Percentiles rank a stretch among this genome's conserved stretches.
Conservation (phyloP, 2,888 invertebrate genomes). For the Philereme transversata region DNA sequence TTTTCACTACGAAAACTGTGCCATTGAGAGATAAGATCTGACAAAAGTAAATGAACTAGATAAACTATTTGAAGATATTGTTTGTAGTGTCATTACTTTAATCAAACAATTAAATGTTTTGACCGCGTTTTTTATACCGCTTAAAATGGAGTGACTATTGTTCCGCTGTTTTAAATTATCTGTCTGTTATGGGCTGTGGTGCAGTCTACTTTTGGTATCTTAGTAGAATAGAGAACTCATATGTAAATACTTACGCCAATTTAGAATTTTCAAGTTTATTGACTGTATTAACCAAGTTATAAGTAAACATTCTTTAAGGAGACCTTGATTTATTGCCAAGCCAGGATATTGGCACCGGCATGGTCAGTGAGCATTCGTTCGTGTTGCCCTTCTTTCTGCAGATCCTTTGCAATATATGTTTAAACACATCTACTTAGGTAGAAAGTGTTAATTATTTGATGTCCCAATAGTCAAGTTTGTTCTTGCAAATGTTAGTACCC, state of each 20-base stretch:
- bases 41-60: constrained; percentile 19
- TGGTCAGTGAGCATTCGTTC: constrained; percentile 17
- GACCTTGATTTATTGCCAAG: constrained; percentile 9
- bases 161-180: constrained; percentile 2
- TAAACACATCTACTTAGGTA: neutral
- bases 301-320: neutral
- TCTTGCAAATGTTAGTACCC: no score
- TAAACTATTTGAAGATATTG: constrained; percentile 10
- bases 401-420: neutral
- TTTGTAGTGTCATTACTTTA: constrained; percentile 19
- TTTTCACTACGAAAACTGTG: constrained; percentile 21
- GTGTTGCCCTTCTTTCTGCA: constrained; percentile 18
- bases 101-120: constrained; percentile 8
- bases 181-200: neutral
- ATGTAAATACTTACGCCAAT: no score
- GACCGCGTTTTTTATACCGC: neutral
- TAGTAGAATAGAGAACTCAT: neutral
- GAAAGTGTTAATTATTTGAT: constrained; percentile 16
- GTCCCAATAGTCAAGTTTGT: neutral
- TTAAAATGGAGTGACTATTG: constrained; percentile 2
- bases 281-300: no score
- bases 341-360: constrained; percentile 13
- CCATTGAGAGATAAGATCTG: constrained; percentile 24
- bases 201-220: constrained; percentile 4
- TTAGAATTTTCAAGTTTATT: no score